Percentiles rank a stretch among this genome's conserved stretches.
phyloP scores from a whole-genome alignment of 2,113 vertebrate genomes.

The Hypomesus transpacificus region DNA sequence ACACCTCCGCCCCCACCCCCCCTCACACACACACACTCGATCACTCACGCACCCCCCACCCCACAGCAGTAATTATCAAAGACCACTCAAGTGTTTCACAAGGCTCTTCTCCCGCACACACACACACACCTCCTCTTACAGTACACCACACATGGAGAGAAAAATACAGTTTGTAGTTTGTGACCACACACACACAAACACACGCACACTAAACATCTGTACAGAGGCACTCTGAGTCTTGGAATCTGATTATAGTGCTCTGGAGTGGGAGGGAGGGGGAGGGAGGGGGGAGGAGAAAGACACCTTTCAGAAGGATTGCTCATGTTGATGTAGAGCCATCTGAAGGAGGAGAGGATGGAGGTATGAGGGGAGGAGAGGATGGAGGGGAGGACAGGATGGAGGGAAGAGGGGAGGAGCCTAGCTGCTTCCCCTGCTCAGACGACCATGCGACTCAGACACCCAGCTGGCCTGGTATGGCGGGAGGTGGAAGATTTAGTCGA shows the following conservation, averaged over 20 bases:
- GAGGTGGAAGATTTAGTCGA: background rate
- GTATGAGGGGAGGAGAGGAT: background rate
- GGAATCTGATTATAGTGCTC: background rate
- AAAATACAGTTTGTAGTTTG: too few species aligned
- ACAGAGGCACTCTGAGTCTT: background rate
- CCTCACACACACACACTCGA: background rate
- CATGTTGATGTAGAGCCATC: background rate
- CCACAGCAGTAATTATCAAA: too few species aligned
- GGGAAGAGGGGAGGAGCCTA: background rate
- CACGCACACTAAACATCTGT: background rate
- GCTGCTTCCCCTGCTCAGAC: background rate
- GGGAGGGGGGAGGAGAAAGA: too few species aligned
- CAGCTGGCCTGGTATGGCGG: background rate
- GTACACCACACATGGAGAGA: too few species aligned
- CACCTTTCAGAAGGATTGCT: constrained; percentile 21
- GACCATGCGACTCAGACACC: background rate
- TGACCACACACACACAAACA: background rate
- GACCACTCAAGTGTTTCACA: too few species aligned
- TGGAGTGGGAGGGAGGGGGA: background rate
- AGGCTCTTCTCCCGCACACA: too few species aligned
- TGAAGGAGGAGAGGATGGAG: background rate
- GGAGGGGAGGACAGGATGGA: background rate
- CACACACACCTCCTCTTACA: too few species aligned
- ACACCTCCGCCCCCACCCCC: background rate
- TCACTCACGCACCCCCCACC: background rate